Base-by-base conservation (phyloP, 2,797 vertebrate genomes). In the Arnoldichthys spilopterus region DNA sequence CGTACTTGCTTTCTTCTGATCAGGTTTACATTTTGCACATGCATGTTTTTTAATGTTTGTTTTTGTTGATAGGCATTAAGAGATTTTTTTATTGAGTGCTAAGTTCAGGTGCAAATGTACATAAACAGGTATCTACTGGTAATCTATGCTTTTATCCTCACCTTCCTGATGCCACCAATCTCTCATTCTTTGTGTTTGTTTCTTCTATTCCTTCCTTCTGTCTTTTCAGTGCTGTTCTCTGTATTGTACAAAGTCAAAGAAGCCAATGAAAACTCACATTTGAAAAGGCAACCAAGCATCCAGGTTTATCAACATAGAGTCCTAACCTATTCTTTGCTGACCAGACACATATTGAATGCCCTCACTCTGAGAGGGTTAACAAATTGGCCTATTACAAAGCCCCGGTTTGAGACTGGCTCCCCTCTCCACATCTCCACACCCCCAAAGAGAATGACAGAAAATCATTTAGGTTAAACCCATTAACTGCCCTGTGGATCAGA, bases 401-500 rank as follows among this genome's bases (percentile, higher is more conserved):
- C 82, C 77, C 74, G 79, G 82, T 85, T 85, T 84, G 86, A 86
- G 82, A 82, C 77, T 80, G 82, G 75, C 80, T 79, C 80, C 72
- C 77, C 59, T 37, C 37, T 37, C 37, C 37, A 9, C 37, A 37
- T 0, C 43, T 77, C 76, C 72, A 73, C 79, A 80, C 72, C 77
- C 59, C 72, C 72, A 81, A 88, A 88, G 82, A 85, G 84, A 82
- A 76, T 80, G 87, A 87, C 87, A 87, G 87, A 85, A 87, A 88
- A 88, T 88, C 85, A 88, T 87, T 88, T 85, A 82, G 84, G 84
- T 83, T 84, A 84, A 86, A 82, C 68, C 85, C 81, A 86, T 86
- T 86, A 86, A 79, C 84, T 82, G 70, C 77, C 78, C 80, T 74
- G 74, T 76, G 77, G 86, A 84, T 82, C 77, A 82, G 75, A 72